Evolutionary conservation across 2,113 vertebrate species (phyloP), one percentile per base, ranked within the genome.

Genomic region (Leiothrix lutea): DNA sequence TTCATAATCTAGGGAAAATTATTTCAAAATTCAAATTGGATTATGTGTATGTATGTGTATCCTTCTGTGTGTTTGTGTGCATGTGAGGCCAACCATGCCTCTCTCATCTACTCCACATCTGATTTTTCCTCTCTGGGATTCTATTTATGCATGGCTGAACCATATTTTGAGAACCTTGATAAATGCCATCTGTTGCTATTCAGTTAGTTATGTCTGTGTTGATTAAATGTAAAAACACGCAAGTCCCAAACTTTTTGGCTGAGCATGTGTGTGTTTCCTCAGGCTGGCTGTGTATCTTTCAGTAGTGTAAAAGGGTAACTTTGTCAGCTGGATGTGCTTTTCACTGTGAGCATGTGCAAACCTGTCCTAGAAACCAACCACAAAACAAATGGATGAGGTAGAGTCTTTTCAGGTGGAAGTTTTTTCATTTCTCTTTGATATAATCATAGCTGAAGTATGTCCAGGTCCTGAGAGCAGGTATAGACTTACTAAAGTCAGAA

Each of bases 201-300:
- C 57, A 80, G 8, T 38, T 70, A 62, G 6, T 17, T 66, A 14
- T 16, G 21, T 67, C 28, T 29, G 33, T n/a, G 33, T 33, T 50
- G 40, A 38, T 70, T 51, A 78, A 77, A 33, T 36, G 18, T 35
- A 58, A 73, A 86, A 88, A 62, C 0, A 0, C 25, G 25, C 38
- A 87, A 84, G 35, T 16, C 38, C 29, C 42, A 61, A 62, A 67
- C 14, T 6, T 47, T 78, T 54, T 62, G 44, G 24, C 57, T 72
- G 24, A 75, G 36, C n/a, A 65, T 0, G 0, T 16, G 7, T 33
- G 6, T 35, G 14, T 9, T 50, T 89, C 61, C 40, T 62, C 44
- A 33, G 23, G 11, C 5, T 83, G 36, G 22, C n/a, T 53, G 23
- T 19, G 11, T 53, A 24, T 24, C 61, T 70, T 82, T 56, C 48